Percentiles rank a stretch among this genome's conserved stretches.
Conservation (phyloP, 2,113 vertebrate species). For the Engraulis encrasicolus region DNA sequence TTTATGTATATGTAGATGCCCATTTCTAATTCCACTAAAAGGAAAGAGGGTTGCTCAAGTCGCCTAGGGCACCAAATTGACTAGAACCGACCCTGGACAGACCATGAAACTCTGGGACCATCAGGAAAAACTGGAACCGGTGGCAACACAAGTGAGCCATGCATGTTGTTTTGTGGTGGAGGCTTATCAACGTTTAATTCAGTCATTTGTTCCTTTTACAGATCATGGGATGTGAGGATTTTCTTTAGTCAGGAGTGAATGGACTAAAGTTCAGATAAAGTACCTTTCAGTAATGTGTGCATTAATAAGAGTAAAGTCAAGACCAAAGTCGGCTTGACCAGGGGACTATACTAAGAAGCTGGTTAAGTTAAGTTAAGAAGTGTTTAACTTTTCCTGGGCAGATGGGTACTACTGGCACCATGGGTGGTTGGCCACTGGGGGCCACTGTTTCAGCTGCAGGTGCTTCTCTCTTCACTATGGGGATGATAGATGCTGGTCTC, state of each 20-base stretch:
- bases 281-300: not conserved
- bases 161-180: no score
- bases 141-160: no score
- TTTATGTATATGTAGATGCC: no score
- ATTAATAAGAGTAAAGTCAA: not conserved
- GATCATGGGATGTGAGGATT: no score
- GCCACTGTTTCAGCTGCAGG: not conserved
- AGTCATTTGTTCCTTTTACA: not conserved
- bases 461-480: conserved; percentile 53
- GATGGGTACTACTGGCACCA: not conserved
- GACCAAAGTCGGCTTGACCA: not conserved
- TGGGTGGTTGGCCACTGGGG: not conserved
- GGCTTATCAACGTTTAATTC: not conserved
- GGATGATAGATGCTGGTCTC: not conserved
- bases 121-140: no score
- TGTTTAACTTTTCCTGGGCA: conserved; percentile 70
- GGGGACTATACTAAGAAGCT: no score
- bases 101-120: no score
- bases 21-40: no score
- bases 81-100: no score
- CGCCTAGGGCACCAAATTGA: no score
- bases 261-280: not conserved
- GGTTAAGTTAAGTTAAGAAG: no score
- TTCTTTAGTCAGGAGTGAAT: not conserved
- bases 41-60: no score